Conservation (phyloP, 2,888 invertebrate species). For the Torymus auratus region DNA sequence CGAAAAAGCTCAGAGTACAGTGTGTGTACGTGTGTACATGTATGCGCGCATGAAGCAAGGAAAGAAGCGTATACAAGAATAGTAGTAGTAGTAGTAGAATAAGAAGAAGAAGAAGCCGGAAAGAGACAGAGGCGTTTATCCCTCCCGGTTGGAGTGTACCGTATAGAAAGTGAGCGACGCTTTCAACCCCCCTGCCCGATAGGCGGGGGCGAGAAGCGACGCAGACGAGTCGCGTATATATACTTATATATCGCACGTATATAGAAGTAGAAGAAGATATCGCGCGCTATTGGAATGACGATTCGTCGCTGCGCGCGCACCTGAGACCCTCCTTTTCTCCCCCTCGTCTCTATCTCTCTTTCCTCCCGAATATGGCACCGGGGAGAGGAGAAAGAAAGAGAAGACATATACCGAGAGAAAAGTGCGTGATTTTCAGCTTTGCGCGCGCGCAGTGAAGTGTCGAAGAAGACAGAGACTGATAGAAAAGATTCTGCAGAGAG, state of each 20-base stretch:
- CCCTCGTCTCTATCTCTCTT: too few relatives aligned
- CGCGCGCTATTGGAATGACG: conserved; percentile 39
- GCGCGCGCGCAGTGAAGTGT: neutral
- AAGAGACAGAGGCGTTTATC: neutral
- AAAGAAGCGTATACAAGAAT: conserved; percentile 1
- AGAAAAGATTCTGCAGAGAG: neutral
- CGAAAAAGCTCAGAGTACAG: conserved; percentile 33
- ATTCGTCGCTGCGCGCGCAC: conserved; percentile 4
- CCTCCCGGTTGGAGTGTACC: too few relatives aligned
- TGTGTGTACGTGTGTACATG: neutral
- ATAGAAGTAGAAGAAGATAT: conserved; percentile 33
- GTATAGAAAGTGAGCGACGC: too few relatives aligned
- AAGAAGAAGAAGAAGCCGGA: conserved; percentile 11
- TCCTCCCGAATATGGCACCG: conserved; percentile 24
- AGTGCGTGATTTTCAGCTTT: too few relatives aligned
- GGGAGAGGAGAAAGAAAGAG: conserved; percentile 5
- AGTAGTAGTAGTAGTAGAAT: neutral
- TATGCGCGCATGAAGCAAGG: conserved; percentile 11
- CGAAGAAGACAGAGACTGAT: conserved; percentile 8
- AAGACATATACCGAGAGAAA: too few relatives aligned
- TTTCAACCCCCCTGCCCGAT: too few relatives aligned
- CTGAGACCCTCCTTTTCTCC: too few relatives aligned
- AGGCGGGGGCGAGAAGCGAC: too few relatives aligned
- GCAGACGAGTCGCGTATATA: too few relatives aligned
- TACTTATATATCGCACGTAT: neutral